Evolutionary conservation across 2,113 vertebrate genomes (phyloP).

Genomic region (Hippocampus abdominalis): DNA sequence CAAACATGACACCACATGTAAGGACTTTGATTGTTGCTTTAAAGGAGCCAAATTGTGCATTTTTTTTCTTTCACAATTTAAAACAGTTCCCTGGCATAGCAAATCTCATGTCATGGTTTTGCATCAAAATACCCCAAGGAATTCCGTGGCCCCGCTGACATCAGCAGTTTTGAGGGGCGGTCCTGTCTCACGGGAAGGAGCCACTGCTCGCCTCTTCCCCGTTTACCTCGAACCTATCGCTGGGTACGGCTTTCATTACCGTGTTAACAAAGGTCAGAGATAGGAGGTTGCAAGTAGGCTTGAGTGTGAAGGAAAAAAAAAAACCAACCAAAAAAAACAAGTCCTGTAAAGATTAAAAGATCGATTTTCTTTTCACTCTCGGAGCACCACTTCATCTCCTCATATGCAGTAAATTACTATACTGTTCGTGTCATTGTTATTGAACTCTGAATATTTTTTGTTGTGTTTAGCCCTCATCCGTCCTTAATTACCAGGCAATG

Average conservation of each 20-base stretch:
- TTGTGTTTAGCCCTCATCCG: conserved; percentile 20
- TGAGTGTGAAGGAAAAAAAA: neutral
- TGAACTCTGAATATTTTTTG: neutral
- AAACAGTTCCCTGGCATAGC: neutral
- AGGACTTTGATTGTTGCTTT: neutral
- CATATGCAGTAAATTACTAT: neutral
- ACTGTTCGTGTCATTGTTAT: neutral
- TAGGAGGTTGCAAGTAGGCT: neutral
- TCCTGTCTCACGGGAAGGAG: neutral
- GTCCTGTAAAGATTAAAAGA: neutral
- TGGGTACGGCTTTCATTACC: neutral
- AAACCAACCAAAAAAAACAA: neutral
- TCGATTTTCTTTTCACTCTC: neutral
- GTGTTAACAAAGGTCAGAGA: neutral
- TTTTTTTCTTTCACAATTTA: neutral
- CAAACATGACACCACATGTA: neutral
- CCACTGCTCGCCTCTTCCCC: neutral
- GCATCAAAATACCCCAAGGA: neutral
- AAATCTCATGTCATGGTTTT: neutral
- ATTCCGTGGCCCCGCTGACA: neutral
- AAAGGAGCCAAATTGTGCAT: neutral
- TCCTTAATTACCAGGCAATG: conserved; percentile 24
- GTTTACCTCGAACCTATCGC: neutral
- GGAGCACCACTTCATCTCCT: neutral
- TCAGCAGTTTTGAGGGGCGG: neutral